phyloP scores from a whole-genome alignment of 2,888 invertebrate genomes.

The Galerucella pusilla region DNA sequence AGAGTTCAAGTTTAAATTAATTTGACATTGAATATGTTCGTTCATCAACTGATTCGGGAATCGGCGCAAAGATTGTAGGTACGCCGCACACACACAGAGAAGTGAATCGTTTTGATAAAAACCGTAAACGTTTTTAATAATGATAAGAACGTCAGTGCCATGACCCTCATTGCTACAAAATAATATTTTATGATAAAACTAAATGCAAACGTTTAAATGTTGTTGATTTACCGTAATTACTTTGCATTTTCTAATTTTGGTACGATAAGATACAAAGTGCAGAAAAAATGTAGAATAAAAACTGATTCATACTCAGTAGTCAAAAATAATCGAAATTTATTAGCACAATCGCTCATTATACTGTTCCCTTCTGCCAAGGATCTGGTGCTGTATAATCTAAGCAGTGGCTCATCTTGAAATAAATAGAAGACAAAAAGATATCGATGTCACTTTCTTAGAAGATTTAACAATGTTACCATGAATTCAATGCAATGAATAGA shows the following conservation, averaged over 20 bases:
- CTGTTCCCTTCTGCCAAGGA: too few species aligned
- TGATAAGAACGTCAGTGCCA: slow-evolving; percentile 43
- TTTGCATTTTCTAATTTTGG: background rate
- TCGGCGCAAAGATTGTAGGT: background rate
- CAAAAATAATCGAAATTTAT: too few species aligned
- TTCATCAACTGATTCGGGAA: background rate
- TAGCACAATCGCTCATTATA: too few species aligned
- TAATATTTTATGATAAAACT: slow-evolving; percentile 11
- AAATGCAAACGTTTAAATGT: background rate
- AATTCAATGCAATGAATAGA: too few species aligned
- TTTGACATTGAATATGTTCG: slow-evolving; percentile 14
- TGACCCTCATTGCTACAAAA: slow-evolving; percentile 32
- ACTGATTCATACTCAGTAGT: too few species aligned
- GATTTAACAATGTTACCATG: too few species aligned
- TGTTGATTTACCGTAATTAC: background rate
- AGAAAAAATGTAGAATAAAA: background rate
- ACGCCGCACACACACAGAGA: background rate
- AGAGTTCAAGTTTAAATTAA: slow-evolving; percentile 5
- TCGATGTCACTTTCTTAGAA: too few species aligned
- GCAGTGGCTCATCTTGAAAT: too few species aligned
- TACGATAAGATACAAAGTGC: background rate
- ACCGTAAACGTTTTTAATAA: slow-evolving; percentile 14
- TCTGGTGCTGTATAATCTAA: too few species aligned
- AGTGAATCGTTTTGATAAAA: slow-evolving; percentile 11
- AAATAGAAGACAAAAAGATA: too few species aligned